Evolutionary conservation across 2,113 vertebrate species (phyloP).

Genomic region (Megaleporinus macrocephalus): DNA sequence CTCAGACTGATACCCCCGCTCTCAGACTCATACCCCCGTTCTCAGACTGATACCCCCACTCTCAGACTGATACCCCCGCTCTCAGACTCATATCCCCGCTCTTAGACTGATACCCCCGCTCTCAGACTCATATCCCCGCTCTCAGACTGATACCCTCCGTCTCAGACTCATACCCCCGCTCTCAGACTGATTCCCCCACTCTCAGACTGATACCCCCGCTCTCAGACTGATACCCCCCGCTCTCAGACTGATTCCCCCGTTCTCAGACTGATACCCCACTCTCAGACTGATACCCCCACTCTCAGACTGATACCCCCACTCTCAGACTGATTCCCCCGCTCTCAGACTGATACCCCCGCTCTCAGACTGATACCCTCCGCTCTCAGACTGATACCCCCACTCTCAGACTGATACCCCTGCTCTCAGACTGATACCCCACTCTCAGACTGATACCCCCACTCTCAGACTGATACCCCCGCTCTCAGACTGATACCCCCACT

Average conservation of each 20-base stretch:
- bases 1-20: slow-evolving; percentile 58
- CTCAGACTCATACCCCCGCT: no score
- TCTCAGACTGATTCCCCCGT: slow-evolving; percentile 57
- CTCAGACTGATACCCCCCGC: slow-evolving; percentile 59
- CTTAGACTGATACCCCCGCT: slow-evolving; percentile 57
- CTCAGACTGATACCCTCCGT: slow-evolving; percentile 67
- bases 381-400: slow-evolving; percentile 58
- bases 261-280: slow-evolving; percentile 56
- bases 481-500: slow-evolving; percentile 58
- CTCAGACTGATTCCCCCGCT: slow-evolving; percentile 58
- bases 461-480: slow-evolving; percentile 58
- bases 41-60: slow-evolving; percentile 58
- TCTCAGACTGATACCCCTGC: slow-evolving; percentile 81
- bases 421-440: no score
- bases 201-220: slow-evolving; percentile 58
- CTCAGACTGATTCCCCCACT: slow-evolving; percentile 58
- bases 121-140: background rate
- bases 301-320: slow-evolving; percentile 58
- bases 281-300: slow-evolving; percentile 58
- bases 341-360: slow-evolving; percentile 58
- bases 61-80: slow-evolving; percentile 58
- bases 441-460: slow-evolving; percentile 58
- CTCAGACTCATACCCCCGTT: background rate
- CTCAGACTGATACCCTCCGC: slow-evolving; percentile 58
- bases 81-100: background rate